These are phyloP conservation scores for Sialia sialis DNA, from an alignment of 2,113 vertebrate species.

Conservation along the genomic window DNA sequence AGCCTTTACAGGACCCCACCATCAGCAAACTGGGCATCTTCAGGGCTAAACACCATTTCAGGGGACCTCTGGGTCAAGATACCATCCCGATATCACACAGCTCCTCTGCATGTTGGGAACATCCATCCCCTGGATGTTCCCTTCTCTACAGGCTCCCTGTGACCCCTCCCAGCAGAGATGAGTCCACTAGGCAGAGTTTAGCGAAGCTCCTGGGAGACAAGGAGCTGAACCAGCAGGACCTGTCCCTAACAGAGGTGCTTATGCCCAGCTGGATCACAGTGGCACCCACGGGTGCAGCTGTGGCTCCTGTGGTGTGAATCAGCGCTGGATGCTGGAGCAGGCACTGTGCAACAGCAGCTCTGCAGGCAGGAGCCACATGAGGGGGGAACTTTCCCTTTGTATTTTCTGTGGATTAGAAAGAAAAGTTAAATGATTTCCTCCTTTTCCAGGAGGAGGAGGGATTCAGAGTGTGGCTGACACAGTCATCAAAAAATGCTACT, in stretches of 20 bases:
- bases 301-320: fast-evolving
- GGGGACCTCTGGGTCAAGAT: background rate
- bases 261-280: background rate
- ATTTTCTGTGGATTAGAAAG: background rate
- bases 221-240: background rate
- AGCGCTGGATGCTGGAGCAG: background rate
- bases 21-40: background rate
- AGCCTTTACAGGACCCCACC: background rate
- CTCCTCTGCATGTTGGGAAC: background rate
- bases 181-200: background rate
- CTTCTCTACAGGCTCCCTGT: background rate
- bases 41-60: background rate
- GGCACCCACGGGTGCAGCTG: background rate
- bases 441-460: background rate
- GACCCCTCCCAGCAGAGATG: fast-evolving
- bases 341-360: background rate
- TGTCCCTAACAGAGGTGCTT: background rate
- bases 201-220: background rate
- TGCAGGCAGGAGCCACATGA: fast-evolving
- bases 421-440: background rate
- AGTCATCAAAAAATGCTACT: fast-evolving
- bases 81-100: fast-evolving
- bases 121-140: background rate
- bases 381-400: fast-evolving
- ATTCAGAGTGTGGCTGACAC: background rate